Evolutionary conservation across 1,140 invertebrate species (phyloP), one percentile per base, ranked within the genome.

Genomic region (Anoplolepis gracilipes): DNA sequence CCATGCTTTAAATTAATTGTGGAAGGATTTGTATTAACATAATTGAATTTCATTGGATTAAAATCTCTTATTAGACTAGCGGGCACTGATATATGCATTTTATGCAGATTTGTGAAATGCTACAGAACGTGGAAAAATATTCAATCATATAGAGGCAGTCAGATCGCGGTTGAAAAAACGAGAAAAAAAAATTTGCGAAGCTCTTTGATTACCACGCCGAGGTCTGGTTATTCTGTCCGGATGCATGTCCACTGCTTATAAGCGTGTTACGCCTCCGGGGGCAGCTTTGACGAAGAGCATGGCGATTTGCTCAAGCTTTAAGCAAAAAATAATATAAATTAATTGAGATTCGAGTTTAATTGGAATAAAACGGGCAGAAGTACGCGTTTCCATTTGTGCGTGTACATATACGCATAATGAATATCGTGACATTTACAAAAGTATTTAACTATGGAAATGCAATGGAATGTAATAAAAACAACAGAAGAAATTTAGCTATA

Each of bases 311-410:
- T n/a, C 67, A 22, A n/a, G 11, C 39, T 82, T 73, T 42, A 82
- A 82, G 42, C 67, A 39, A 82, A 82, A 82, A 82, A 73, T 73
- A 25, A 72, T 82, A 82, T 59, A 5, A 82, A 82, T 73, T 82
- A 82, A 82, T 82, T 82, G 78, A 82, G 72, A 49, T 49, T 82
- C 67, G 78, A 53, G 67, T 82, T 82, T 82, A 82, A 82, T 82
- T 72, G 78, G 78, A 72, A 61, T 82, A 82, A 82, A 82, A 13
- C 55, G 55, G 67, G n/a, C 78, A 72, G 42, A 36, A 49, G 39
- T 72, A 57, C 53, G 53, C n/a, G 53, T 82, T 72, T 82, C 53
- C 67, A 46, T 55, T 33, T 61, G 8, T 22, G 25, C 36, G 36
- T 73, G n/a, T 57, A 57, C 6, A 28, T 22, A 8, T 36, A 82